These are phyloP conservation scores for Gnatocerus cornutus DNA, from an alignment of 2,888 invertebrate genomes.

Conservation along the genomic window DNA sequence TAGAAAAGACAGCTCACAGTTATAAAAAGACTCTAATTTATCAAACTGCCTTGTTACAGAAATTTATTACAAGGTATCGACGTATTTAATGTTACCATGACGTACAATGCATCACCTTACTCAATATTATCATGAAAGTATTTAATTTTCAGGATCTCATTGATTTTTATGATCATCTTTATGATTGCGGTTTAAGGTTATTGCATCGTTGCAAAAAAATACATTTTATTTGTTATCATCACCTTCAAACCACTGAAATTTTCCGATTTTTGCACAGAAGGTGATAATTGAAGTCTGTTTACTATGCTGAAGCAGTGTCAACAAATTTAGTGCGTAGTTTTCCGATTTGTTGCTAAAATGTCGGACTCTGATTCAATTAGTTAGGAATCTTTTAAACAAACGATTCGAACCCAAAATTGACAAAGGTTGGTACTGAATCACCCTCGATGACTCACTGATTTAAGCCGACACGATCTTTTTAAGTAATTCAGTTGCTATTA, in stretches of 20 bases:
- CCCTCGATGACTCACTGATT: slow-evolving; percentile 29
- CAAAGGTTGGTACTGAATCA: slow-evolving; percentile 31
- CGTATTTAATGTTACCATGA: slow-evolving; percentile 7
- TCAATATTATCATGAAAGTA: background rate
- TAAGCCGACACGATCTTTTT: slow-evolving; percentile 30
- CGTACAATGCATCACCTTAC: slow-evolving; percentile 10
- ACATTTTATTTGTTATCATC: too few species aligned
- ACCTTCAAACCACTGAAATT: too few species aligned
- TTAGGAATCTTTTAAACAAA: slow-evolving; percentile 6
- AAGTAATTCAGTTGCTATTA: slow-evolving; percentile 22
- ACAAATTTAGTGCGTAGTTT: background rate
- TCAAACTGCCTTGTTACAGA: background rate
- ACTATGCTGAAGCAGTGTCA: too few species aligned
- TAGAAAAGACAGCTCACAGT: background rate
- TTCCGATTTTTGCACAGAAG: too few species aligned
- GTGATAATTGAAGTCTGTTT: too few species aligned
- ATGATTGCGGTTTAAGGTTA: background rate
- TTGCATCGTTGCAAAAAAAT: too few species aligned
- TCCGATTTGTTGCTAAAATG: background rate
- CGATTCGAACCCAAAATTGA: background rate
- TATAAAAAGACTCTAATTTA: slow-evolving; percentile 1
- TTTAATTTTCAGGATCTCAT: slow-evolving; percentile 16
- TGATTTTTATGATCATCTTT: background rate
- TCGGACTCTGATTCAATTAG: background rate
- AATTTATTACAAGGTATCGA: slow-evolving; percentile 1